Evolutionary conservation across 2,888 invertebrate genomes (phyloP), one percentile per base, ranked within the genome.

Genomic region (Cetonia aurata): DNA sequence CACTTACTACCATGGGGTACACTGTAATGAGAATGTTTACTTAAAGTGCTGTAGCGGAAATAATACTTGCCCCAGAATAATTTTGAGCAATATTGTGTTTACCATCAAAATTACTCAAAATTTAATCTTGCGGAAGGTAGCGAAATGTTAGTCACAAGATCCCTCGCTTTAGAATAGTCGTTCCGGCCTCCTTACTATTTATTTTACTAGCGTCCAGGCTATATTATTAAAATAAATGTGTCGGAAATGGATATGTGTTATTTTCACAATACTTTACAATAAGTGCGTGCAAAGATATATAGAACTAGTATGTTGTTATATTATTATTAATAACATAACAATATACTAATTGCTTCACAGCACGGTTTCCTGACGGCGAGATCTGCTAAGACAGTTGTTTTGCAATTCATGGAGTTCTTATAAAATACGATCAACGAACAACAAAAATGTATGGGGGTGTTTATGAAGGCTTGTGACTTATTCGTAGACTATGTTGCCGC

Each of bases 71-170:
- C 17, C 17, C 9, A 42, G 42, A 37, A 37, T 42, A 15, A 57
- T 44, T 57, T n/a, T 17, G 12, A 19, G 19, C 17, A 42, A 10
- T 56, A 57, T 57, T 42, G 42, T 33, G 42, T 42, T n/a, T n/a
- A 19, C 19, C 42, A 19, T 57, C 57, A 57, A 19, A 57, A 57
- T 57, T 57, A 44, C 57, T 57, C 42, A 57, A 57, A 57, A 57
- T 57, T 57, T 57, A 57, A 57, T 57, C 57, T 57, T 57, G 19
- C 57, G 57, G 37, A 57, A 42, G 17, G 41, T 42, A 19, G 19
- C 57, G 42, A 42, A 44, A 42, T 42, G 42, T 57, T 42, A 42
- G 41, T 17, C 42, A 42, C 42, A 42, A 15, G 8, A 41, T 57
- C 37, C 19, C 3, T 17, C 42, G 17, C 19, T 42, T 19, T 41